Base-by-base conservation (phyloP, 2,113 vertebrate genomes). In the Takifugu flavidus region DNA sequence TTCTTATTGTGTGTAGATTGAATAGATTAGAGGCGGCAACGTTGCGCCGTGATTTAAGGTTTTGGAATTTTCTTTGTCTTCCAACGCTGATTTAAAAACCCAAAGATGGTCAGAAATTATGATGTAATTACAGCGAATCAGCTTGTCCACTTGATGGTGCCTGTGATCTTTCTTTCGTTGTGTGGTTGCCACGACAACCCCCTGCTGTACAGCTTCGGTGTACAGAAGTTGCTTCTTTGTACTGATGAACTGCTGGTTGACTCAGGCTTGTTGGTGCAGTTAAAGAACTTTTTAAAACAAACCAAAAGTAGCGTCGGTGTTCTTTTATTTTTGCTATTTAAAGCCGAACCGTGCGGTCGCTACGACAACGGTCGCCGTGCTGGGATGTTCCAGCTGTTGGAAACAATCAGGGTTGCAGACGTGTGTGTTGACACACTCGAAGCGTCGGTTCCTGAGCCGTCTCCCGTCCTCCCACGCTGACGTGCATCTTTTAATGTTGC, bases 401-500 rank as follows among this genome's bases (percentile, higher is more conserved):
- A 44, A 46, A 68, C 39, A 27, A 67, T 26, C 3, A 28, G 34
- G 59, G 29, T 6, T n/a, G 59, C 62, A 53, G 46, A 5, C 31
- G 29, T 29, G 29, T 29, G 3, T 29, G 29, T 29, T 29, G 29
- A 29, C 5, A 3, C 29, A 29, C 3, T 29, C 5, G 7, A 31
- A 6, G 29, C 29, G 7, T 31, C 29, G 7, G 29, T 31, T 31
- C 1, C 29, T 20, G 20, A 20, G 20, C 20, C 20, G 20, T 20
- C 62, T 42, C 73, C 84, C 74, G 86, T 91, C 92, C 79, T 86
- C 91, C 88, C 87, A 84, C 84, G 53, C 65, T 65, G 82, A 88
- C 90, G 92, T 93, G 93, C 92, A 93, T 88, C 79, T 90, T 92
- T 93, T 93, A 85, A 86, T 93, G 91, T 93, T 84, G 77, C 82